A percentile compares a stretch with the other conserved stretches of the same genome.
Conservation (phyloP, 53 echinoderm and acorn worm genomes). For the Paracentrotus lividus region DNA sequence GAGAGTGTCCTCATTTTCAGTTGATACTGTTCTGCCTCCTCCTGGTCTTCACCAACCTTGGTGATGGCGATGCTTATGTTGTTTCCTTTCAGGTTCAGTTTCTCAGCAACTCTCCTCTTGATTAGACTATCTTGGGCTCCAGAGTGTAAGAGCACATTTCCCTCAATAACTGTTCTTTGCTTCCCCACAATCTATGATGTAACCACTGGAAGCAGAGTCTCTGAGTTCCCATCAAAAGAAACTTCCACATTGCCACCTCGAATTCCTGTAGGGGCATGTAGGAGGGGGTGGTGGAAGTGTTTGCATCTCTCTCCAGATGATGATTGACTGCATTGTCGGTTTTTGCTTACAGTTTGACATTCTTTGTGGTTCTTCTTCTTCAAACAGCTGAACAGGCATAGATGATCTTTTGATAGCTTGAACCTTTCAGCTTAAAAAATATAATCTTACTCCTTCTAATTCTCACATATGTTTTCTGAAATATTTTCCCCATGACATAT, state of each 20-base stretch:
- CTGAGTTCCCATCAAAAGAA: constrained; percentile 3
- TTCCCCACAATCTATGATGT: constrained; percentile 63
- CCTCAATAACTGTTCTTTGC: neutral
- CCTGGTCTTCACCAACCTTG: constrained; percentile 77
- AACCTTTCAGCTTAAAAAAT: no score
- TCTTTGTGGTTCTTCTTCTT: no score
- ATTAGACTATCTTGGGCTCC: constrained; percentile 71
- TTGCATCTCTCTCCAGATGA: no score
- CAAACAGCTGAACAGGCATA: no score
- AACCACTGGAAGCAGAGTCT: constrained; percentile 75
- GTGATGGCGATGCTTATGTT: constrained; percentile 55
- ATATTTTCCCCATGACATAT: no score
- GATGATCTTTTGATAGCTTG: no score
- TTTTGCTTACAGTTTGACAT: no score
- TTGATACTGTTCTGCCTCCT: constrained; percentile 60
- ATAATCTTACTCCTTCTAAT: no score
- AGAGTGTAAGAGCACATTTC: constrained; percentile 66
- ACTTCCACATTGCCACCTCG: constrained; percentile 11
- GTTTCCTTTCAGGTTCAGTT: constrained; percentile 64
- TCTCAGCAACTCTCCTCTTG: constrained; percentile 64
- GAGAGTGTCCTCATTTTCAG: constrained; percentile 32
- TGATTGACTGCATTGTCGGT: no score
- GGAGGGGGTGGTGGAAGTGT: neutral
- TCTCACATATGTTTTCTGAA: no score
- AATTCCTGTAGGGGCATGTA: constrained; percentile 52